phyloP scores from a whole-genome alignment of 2,113 vertebrate genomes.

The Nerophis ophidion region DNA sequence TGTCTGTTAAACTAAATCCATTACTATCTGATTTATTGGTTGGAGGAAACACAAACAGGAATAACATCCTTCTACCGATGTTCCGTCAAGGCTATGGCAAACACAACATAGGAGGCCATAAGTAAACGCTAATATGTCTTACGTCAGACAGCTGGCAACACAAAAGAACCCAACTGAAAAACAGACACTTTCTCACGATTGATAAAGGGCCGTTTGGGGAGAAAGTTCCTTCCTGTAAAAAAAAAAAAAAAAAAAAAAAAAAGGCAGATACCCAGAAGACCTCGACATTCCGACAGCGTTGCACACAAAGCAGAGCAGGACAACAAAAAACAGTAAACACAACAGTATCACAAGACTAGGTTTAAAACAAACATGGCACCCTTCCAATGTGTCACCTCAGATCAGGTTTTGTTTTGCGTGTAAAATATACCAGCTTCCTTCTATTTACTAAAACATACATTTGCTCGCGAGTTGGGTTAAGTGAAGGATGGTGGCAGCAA shows the following conservation, averaged over 20 bases:
- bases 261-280: conserved; percentile 69
- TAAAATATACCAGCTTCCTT: not conserved
- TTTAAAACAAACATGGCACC: not conserved
- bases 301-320: conserved; percentile 38
- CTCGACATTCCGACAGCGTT: conserved; percentile 44
- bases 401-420: not conserved
- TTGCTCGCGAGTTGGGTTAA: conserved; percentile 32
- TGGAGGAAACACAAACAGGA: conserved; percentile 40
- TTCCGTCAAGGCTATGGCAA: conserved; percentile 37
- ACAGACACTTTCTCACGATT: conserved; percentile 57
- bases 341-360: not conserved
- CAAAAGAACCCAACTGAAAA: conserved; percentile 34
- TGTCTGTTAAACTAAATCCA: conserved; percentile 20
- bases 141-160: conserved; percentile 41
- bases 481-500: conserved; percentile 46
- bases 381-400: not conserved
- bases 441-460: not conserved
- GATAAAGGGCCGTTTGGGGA: conserved; percentile 54
- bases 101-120: conserved; percentile 42
- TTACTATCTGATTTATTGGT: conserved; percentile 50
- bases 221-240: conserved; percentile 76
- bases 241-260: conserved; percentile 28
- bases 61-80: conserved; percentile 32
- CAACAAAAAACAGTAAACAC: not conserved
- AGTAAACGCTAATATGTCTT: conserved; percentile 42